Conservation (phyloP, 2,797 vertebrate genomes). For the Spinus pinus region DNA sequence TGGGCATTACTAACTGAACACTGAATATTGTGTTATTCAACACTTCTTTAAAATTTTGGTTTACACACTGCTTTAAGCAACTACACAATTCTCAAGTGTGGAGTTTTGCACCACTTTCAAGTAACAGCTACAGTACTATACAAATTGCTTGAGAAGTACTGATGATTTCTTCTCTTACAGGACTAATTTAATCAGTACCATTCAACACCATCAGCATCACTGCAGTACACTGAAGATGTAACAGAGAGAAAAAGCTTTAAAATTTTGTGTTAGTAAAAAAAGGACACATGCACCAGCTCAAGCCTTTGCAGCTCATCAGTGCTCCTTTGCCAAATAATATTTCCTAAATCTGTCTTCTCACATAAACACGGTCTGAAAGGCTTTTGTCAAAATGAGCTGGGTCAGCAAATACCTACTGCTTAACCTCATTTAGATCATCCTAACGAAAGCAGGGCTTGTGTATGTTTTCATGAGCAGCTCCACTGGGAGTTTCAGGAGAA, state of each 20-base stretch:
- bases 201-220: not conserved
- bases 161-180: not conserved
- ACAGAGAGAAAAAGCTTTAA: not conserved
- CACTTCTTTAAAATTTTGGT: not conserved
- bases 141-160: not conserved
- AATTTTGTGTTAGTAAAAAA: not conserved
- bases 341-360: not conserved
- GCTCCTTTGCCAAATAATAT: not conserved
- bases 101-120: not conserved
- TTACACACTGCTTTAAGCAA: not conserved
- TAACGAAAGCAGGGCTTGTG: not conserved
- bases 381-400: constrained; percentile 10
- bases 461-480: not conserved
- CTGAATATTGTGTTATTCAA: not conserved
- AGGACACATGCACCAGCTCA: not conserved
- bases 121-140: not conserved
- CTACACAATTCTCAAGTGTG: not conserved
- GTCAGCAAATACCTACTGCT: constrained; percentile 33
- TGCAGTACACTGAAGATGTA: not conserved
- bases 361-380: not conserved
- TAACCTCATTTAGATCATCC: not conserved
- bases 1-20: not conserved
- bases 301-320: not conserved
- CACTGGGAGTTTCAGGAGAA: not conserved
- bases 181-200: not conserved